Evolutionary conservation across 1,140 invertebrate species (phyloP), one percentile per base, ranked within the genome.

Genomic region (Temnothorax curvispinosus): DNA sequence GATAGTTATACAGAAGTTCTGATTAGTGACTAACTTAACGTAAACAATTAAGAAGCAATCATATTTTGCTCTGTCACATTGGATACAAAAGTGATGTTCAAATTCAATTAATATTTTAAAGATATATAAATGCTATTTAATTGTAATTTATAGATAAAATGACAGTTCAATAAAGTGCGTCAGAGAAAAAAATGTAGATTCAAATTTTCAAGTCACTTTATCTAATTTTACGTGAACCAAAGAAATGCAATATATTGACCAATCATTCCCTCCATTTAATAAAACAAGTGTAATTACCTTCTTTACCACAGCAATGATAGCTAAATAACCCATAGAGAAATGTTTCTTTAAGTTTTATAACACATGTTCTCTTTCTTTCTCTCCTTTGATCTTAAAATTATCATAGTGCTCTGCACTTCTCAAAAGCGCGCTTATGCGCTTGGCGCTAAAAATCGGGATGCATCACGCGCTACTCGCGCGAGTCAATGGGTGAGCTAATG

Each of bases 401-500:
- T 27, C 41, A 15, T 35, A 6, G 9, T 47, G 60, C 11, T 11
- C 15, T 44, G 56, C 38, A 44, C 27, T 78, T 1, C 9, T 52
- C 5, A 54, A 81, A 54, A 50, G 18, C 15, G 38, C 15, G 4
- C 27, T 11, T 54, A 69, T 80, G 21, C 18, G n/a, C n/a, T 38
- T 47, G 35, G 15, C 41, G 9, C 4, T 69, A 72, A 62, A 65
- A 77, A 85, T 75, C 47, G 9, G 50, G 50, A 65, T 47, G 44
- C 27, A 75, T 75, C 47, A 21, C 21, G 54, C n/a, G 21, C 64
- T 41, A 69, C 21, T 54, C 21, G 47, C 9, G 21, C 44, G 44
- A 78, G n/a, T n/a, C 75, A 64, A 88, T 65, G 47, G 35, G 11
- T n/a, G 54, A 75, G 41, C 47, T 89, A 88, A 89, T 71, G 75